A percentile compares a stretch with the other conserved stretches of the same genome.
Conservation (phyloP, 2,888 invertebrate genomes). For the Isotomurus palustris region DNA sequence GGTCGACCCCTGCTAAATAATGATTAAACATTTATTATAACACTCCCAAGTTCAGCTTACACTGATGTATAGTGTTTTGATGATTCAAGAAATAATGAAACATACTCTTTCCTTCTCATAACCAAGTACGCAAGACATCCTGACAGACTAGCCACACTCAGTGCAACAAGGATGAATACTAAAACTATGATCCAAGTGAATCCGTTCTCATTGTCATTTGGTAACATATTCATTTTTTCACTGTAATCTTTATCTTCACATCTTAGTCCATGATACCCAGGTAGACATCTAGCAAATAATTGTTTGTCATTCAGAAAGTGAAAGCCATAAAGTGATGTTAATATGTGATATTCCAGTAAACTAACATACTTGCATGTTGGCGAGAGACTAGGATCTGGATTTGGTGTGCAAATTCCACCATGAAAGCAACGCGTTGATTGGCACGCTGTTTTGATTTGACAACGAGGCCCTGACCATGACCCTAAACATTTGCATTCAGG, state of each 20-base stretch:
- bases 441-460: conserved; percentile 55
- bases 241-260: conserved; percentile 25
- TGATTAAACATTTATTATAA: no score
- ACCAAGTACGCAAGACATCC: conserved; percentile 46
- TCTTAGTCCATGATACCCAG: conserved; percentile 48
- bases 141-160: conserved; percentile 42
- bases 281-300: conserved; percentile 48
- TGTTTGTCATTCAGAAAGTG: neutral
- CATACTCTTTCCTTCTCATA: conserved; percentile 46
- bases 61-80: no score
- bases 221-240: conserved; percentile 16
- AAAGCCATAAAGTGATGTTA: no score
- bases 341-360: no score
- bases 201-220: conserved; percentile 33
- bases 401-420: conserved; percentile 55
- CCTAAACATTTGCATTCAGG: conserved; percentile 58
- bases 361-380: conserved; percentile 50
- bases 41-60: no score
- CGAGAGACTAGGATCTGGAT: conserved; percentile 48
- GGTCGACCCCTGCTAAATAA: conserved; percentile 56
- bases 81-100: neutral
- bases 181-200: conserved; percentile 45
- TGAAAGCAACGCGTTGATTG: conserved; percentile 54
- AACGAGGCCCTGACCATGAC: conserved; percentile 58
- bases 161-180: conserved; percentile 44